Conservation (phyloP, 1,140 invertebrate genomes). For the Drosophila varians region DNA sequence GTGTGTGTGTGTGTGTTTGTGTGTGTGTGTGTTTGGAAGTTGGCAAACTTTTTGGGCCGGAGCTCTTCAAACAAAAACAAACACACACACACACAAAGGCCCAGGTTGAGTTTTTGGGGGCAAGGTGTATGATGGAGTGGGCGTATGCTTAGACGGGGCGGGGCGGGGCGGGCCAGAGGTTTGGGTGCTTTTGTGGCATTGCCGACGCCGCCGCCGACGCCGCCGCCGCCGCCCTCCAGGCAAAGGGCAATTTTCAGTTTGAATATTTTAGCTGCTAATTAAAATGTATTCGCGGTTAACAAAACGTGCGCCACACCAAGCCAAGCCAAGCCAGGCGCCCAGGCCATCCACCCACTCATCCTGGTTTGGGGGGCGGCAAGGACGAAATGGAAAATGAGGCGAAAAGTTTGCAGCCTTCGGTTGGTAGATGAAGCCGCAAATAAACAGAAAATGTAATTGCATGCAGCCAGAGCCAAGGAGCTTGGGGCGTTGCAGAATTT, state of each 20-base stretch:
- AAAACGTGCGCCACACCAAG: slow-evolving; percentile 50
- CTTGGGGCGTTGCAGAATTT: background rate
- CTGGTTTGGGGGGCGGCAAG: background rate
- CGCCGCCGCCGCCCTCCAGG: slow-evolving; percentile 26
- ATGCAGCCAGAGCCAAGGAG: slow-evolving; percentile 13
- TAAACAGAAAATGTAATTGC: slow-evolving; percentile 76
- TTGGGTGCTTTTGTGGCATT: slow-evolving; percentile 1
- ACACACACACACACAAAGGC: slow-evolving; percentile 20
- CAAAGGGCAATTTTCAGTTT: slow-evolving; percentile 78
- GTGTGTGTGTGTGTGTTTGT: too few species aligned
- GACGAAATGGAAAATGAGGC: slow-evolving; percentile 32
- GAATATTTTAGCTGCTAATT: slow-evolving; percentile 80
- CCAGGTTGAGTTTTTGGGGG: slow-evolving; percentile 9
- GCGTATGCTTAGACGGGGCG: background rate
- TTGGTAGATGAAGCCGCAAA: slow-evolving; percentile 56
- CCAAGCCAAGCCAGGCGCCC: too few species aligned
- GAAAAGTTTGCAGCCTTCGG: slow-evolving; percentile 44
- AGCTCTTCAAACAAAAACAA: slow-evolving; percentile 36
- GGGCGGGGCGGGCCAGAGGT: background rate
- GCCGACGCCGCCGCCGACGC: background rate
- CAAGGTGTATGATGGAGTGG: background rate
- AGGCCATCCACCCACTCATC: background rate
- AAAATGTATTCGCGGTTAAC: slow-evolving; percentile 80
- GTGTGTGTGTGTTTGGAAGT: slow-evolving; percentile 4
- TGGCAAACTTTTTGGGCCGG: slow-evolving; percentile 34